These are phyloP conservation scores for Gobio gobio DNA, from an alignment of 2,113 vertebrate species.

Conservation along the genomic window DNA sequence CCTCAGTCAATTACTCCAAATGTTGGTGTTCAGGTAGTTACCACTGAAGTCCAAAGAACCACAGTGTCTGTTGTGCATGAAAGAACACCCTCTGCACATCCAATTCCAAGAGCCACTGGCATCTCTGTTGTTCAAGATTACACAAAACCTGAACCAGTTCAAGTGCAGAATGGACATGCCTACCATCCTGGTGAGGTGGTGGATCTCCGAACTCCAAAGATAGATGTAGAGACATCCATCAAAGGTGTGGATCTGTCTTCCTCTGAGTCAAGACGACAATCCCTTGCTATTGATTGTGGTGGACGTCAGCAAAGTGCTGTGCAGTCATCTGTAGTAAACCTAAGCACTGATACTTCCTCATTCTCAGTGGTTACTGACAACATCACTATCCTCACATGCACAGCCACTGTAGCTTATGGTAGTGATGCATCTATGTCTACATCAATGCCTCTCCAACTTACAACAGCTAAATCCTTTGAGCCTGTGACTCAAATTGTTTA, in stretches of 20 bases:
- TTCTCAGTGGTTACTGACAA: constrained; percentile 80
- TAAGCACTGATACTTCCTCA: constrained; percentile 83
- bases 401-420: constrained; percentile 77
- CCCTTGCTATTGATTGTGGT: constrained; percentile 71
- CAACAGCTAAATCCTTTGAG: constrained; percentile 85
- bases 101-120: constrained; percentile 73
- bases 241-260: constrained; percentile 82
- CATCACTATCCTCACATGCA: constrained; percentile 82
- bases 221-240: constrained; percentile 76
- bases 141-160: constrained; percentile 70
- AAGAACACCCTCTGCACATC: constrained; percentile 69
- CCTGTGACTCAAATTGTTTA: constrained; percentile 79
- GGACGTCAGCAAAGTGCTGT: constrained; percentile 86
- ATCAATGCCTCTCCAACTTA: constrained; percentile 86
- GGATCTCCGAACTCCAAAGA: constrained; percentile 90
- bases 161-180: constrained; percentile 79
- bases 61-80: constrained; percentile 80
- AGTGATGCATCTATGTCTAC: constrained; percentile 73
- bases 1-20: constrained; percentile 72
- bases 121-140: constrained; percentile 75
- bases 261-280: constrained; percentile 80
- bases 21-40: constrained; percentile 80
- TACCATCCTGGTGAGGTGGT: constrained; percentile 84
- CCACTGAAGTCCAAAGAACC: constrained; percentile 80
- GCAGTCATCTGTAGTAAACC: constrained; percentile 90